Percentiles rank a stretch among this genome's conserved stretches.
phyloP scores from a whole-genome alignment of 2,888 invertebrate genomes.

The Cephus pygmeus region DNA sequence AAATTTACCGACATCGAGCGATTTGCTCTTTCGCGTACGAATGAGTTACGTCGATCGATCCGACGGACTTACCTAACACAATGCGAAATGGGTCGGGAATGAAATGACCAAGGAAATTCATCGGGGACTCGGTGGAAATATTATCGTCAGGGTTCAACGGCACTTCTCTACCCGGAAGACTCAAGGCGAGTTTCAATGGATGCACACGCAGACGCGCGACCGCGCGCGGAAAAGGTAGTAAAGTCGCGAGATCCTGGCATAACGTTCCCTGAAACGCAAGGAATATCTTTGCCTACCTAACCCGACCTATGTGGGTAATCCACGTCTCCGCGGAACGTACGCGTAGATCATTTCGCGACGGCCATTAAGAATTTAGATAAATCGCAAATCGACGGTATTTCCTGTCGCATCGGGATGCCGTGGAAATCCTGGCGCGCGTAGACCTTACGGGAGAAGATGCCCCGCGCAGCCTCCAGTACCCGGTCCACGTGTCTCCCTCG shows the following conservation, averaged over 20 bases:
- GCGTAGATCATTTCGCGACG: conserved; percentile 9
- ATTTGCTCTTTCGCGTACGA: no score
- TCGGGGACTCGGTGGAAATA: not conserved
- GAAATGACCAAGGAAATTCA: not conserved
- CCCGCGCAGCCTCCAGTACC: no score
- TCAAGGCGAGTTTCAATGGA: not conserved
- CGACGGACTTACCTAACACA: not conserved
- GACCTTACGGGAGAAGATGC: not conserved
- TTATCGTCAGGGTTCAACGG: not conserved
- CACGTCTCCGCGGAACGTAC: conserved; percentile 22
- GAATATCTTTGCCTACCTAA: not conserved
- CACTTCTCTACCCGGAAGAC: not conserved
- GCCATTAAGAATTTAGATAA: conserved; percentile 55
- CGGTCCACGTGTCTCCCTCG: not conserved
- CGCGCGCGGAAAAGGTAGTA: not conserved
- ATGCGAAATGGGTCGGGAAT: not conserved
- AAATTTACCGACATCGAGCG: no score
- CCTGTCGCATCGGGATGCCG: conserved; percentile 37
- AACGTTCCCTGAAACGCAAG: conserved; percentile 24
- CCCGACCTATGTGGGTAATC: not conserved
- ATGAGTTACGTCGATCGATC: not conserved
- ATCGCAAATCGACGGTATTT: conserved; percentile 56
- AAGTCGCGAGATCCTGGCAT: conserved; percentile 27
- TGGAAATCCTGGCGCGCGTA: not conserved
- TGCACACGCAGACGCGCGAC: no score